Evolutionary conservation across 2,113 vertebrate species (phyloP), one percentile per base, ranked within the genome.

Genomic region (Phalacrocorax pelagicus): DNA sequence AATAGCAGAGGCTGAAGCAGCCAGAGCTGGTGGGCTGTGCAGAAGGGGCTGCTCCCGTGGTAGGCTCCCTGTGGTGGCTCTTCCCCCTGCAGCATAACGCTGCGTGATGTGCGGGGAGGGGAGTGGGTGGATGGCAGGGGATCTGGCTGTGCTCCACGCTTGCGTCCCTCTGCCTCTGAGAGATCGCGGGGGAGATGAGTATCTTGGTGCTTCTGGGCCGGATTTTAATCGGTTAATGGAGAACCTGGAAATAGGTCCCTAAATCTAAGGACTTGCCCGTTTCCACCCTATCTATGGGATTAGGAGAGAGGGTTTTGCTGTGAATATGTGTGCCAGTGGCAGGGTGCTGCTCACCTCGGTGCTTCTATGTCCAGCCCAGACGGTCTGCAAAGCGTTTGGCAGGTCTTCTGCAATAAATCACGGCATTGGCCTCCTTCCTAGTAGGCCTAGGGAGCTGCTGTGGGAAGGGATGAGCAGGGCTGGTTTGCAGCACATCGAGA

Each of bases 51-150:
- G 22, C 9, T 62, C 22, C 72, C 18, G 23, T 4, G 24, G 3
- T 7, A 44, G 27, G 11, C 9, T 13, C 27, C 0, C 1, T 1
- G 0, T 0, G 38, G 13, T 3, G 36, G 15, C 2, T 61, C 14
- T 14, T 16, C 18, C 38, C 38, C 11, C n/a, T 1, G 40, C 44
- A 4, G 2, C 5, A 51, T 12, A 2, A 11, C 32, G 20, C 72
- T 42, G 29, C 0, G 13, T 6, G 49, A 22, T 34, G 62, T 5
- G 34, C 1, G 3, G 47, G 38, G 11, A 26, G 29, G 21, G 51
- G 22, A 30, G 26, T 0, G 42, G 66, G 72, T 1, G 57, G 18
- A 1, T 23, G 32, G 46, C 16, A 12, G 47, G 36, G 40, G 59
- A 10, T 23, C 32, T 46, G 83, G 32, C 54, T 22, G n/a, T 4